Evolutionary conservation across 2,113 vertebrate genomes (phyloP).

Genomic region (Cavia aperea): DNA sequence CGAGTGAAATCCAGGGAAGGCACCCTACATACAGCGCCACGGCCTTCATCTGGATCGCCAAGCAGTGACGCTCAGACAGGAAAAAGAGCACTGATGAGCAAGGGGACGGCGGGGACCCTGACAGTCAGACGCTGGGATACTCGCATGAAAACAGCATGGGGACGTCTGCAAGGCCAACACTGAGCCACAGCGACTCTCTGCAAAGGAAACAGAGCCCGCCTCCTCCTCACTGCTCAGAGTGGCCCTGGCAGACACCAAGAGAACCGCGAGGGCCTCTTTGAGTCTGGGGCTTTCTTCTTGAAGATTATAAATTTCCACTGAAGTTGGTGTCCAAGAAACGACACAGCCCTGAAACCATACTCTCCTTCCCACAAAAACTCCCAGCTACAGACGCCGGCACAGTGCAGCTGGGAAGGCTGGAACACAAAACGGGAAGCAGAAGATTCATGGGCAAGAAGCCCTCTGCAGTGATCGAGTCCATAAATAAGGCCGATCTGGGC

Average conservation of each 20-base stretch:
- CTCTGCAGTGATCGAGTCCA: slow-evolving; percentile 40
- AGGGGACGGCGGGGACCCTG: background rate
- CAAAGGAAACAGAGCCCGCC: background rate
- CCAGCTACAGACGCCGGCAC: background rate
- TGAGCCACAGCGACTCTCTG: background rate
- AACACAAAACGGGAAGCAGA: slow-evolving; percentile 11
- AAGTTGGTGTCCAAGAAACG: slow-evolving; percentile 28
- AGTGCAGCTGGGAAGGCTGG: background rate
- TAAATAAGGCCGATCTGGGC: slow-evolving; percentile 49
- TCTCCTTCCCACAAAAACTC: background rate
- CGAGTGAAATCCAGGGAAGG: background rate
- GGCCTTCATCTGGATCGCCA: slow-evolving; percentile 30
- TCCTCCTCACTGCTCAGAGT: background rate
- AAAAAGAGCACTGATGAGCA: background rate
- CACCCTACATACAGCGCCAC: slow-evolving; percentile 3
- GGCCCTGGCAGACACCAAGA: background rate
- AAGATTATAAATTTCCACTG: slow-evolving; percentile 17
- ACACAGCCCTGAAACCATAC: background rate
- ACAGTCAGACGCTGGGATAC: background rate
- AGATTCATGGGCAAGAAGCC: slow-evolving; percentile 57
- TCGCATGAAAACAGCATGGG: background rate
- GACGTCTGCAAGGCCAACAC: background rate
- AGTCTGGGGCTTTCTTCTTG: slow-evolving; percentile 11
- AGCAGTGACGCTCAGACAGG: slow-evolving; percentile 3
- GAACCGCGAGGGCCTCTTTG: background rate